Conservation (phyloP, 2,113 vertebrate species). For the Siniperca knerii region DNA sequence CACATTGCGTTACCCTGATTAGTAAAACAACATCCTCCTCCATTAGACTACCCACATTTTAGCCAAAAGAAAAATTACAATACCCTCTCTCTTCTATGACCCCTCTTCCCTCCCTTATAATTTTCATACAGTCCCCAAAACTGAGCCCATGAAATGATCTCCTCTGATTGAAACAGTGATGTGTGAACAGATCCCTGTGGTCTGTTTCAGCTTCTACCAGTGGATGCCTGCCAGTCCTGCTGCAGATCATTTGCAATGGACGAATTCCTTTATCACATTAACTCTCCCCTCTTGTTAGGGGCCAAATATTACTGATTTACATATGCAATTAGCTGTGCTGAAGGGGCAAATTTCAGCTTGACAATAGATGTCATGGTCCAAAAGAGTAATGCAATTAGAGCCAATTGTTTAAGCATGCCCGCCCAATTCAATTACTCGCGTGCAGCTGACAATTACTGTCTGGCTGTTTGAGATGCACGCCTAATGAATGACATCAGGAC, state of each 20-base stretch:
- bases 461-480: slow-evolving; percentile 58
- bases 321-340: slow-evolving; percentile 68
- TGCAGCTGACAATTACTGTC: slow-evolving; percentile 69
- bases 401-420: slow-evolving; percentile 70
- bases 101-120: neutral
- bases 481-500: slow-evolving; percentile 66
- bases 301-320: slow-evolving; percentile 66
- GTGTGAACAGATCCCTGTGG: slow-evolving; percentile 22
- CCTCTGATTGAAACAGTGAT: slow-evolving; percentile 13
- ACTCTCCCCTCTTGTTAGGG: slow-evolving; percentile 55
- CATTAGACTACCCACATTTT: neutral
- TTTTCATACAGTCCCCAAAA: neutral
- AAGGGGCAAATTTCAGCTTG: slow-evolving; percentile 55
- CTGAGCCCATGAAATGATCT: slow-evolving; percentile 32
- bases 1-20: neutral
- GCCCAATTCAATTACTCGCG: slow-evolving; percentile 70
- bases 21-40: neutral
- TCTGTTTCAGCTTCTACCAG: slow-evolving; percentile 21
- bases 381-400: slow-evolving; percentile 76
- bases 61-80: neutral
- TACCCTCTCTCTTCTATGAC: neutral
- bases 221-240: slow-evolving; percentile 46
- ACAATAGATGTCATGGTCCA: slow-evolving; percentile 71
- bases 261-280: slow-evolving; percentile 53
- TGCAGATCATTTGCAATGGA: slow-evolving; percentile 56